Evolutionary conservation across 2,888 invertebrate genomes (phyloP), one percentile per base, ranked within the genome.

Genomic region (Troides helena): DNA sequence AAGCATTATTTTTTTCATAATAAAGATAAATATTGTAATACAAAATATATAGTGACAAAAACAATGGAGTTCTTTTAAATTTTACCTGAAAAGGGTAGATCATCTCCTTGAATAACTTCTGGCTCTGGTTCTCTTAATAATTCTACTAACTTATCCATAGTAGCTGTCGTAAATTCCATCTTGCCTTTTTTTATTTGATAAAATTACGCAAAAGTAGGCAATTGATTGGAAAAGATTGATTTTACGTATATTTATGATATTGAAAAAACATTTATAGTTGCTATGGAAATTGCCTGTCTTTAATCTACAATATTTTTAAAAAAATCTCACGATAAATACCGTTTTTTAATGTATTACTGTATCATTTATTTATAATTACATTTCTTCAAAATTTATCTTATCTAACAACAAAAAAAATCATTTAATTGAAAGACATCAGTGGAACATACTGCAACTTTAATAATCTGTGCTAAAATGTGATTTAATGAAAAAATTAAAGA

Each of bases 51-150:
- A 12, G 43, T 7, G 43, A 10, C 12, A 43, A 43, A 46, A 46
- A 46, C 14, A 46, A 46, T 12, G 1, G 21, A 56, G n/a, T 56
- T 56, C n/a, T n/a, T 56, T 56, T 56, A 56, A 7, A 56, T 53
- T 73, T 72, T 76, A 89, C 89, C 84, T 67, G 84, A 76, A 36
- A 84, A 73, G 18, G 83, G 78, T 56, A 89, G 79, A 73, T 90
- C 86, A 4, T 89, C 86, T 60, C 92, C 92, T 78, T 92, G 92
- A 39, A 91, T 75, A 43, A 92, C 83, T 65, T 91, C 92, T 36
- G 88, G 88, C 75, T 90, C 92, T 8, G 92, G 90, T 43, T 85
- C 82, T 64, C 81, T 81, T 25, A 92, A 74, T 70, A 92, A 70
- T 64, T 87, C 88, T 1, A 78, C 84, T 68, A 92, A 79, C 71